Percentiles rank a stretch among this genome's conserved stretches.
These are phyloP conservation scores for Ischnura elegans DNA, from an alignment of 2,888 invertebrate genomes.

Conservation along the genomic window DNA sequence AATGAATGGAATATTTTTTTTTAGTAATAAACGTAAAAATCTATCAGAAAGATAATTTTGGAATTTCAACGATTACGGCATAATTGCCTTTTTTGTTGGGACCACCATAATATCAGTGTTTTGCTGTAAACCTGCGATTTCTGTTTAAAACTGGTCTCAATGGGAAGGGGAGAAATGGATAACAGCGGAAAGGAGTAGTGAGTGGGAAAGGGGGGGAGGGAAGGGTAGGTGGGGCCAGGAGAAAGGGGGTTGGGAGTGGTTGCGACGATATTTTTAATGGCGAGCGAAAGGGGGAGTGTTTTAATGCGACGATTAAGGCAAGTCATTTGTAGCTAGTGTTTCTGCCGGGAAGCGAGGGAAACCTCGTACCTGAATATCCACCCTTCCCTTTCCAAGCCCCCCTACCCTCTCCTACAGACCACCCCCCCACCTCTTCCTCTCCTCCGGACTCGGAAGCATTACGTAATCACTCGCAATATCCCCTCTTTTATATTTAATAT, in stretches of 20 bases:
- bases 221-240: background rate
- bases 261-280: conserved; percentile 64
- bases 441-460: background rate
- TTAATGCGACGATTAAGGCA: conserved; percentile 66
- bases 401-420: background rate
- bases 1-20: too few species aligned
- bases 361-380: conserved; percentile 33
- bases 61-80: too few species aligned
- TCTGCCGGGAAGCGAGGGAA: background rate
- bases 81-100: too few species aligned
- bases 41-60: too few species aligned
- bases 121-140: too few species aligned
- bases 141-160: too few species aligned
- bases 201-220: too few species aligned
- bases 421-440: background rate
- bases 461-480: background rate
- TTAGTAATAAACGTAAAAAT: too few species aligned
- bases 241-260: background rate
- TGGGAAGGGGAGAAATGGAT: too few species aligned
- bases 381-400: background rate
- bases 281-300: conserved; percentile 9
- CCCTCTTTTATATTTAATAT: background rate
- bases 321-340: conserved; percentile 62
- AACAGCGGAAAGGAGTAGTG: too few species aligned
- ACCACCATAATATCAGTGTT: too few species aligned